A percentile compares a stretch with the other conserved stretches of the same genome.
Evolutionary conservation across 2,888 invertebrate genomes (phyloP).

Genomic region (Patella pellucida): DNA sequence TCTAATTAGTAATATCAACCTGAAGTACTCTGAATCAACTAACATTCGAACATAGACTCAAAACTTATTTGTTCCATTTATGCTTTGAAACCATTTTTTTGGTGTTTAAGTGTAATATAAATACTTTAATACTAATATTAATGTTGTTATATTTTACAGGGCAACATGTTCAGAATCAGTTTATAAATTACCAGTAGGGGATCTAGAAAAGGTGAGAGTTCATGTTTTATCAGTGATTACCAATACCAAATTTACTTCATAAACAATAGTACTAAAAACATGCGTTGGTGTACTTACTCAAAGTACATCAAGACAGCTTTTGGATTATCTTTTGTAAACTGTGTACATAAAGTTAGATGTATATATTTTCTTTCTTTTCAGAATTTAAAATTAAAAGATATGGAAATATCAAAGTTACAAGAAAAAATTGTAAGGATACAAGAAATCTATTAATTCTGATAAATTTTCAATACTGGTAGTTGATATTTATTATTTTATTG

Average conservation of each 20-base stretch:
- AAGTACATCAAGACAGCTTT: background rate
- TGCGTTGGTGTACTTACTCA: too few relatives aligned
- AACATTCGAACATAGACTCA: too few relatives aligned
- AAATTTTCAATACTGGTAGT: background rate
- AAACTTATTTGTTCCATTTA: too few relatives aligned
- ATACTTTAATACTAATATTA: too few relatives aligned
- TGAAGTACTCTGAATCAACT: too few relatives aligned
- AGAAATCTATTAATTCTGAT: background rate
- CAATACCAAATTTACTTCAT: conserved; percentile 14
- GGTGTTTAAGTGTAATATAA: too few relatives aligned
- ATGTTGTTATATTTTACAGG: background rate
- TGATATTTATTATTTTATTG: background rate
- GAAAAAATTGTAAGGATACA: conserved; percentile 53
- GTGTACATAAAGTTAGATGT: background rate
- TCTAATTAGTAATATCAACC: too few relatives aligned
- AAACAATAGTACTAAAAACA: background rate
- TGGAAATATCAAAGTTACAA: conserved; percentile 54
- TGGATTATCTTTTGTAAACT: background rate
- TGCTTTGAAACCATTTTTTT: too few relatives aligned
- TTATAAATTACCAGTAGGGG: background rate
- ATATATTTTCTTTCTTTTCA: conserved; percentile 29
- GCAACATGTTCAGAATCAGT: background rate
- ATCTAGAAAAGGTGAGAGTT: background rate
- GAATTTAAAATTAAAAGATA: conserved; percentile 51
- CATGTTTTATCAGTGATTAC: background rate